These are phyloP conservation scores for Lasius platythorax DNA, from an alignment of 2,888 invertebrate species.

Conservation along the genomic window DNA sequence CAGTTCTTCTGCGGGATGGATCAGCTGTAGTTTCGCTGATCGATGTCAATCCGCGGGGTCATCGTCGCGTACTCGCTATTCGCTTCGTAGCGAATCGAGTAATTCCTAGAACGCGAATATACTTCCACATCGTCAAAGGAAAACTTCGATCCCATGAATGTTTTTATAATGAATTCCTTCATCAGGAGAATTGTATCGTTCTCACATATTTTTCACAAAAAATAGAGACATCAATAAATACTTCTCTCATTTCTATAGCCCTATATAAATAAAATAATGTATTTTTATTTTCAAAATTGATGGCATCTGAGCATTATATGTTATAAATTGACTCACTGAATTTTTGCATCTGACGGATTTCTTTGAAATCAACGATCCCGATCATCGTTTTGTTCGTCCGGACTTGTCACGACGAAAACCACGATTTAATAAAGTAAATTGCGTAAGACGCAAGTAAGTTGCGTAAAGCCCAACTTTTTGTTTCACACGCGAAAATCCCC, in stretches of 20 bases:
- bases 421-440: background rate
- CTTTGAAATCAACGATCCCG: slow-evolving; percentile 53
- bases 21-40: slow-evolving; percentile 77
- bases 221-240: background rate
- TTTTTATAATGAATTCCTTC: background rate
- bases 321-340: background rate
- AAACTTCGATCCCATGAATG: background rate
- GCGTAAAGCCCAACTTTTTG: background rate
- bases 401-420: slow-evolving; percentile 28
- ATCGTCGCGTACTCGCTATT: slow-evolving; percentile 70
- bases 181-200: background rate
- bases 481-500: slow-evolving; percentile 8
- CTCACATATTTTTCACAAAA: background rate
- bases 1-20: slow-evolving; percentile 61
- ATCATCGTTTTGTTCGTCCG: background rate
- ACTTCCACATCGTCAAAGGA: background rate
- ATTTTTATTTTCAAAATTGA: background rate
- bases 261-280: slow-evolving; percentile 1
- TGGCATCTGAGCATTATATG: background rate
- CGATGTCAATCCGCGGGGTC: slow-evolving; percentile 82
- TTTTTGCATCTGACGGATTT: slow-evolving; percentile 19
- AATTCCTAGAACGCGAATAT: slow-evolving; percentile 44
- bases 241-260: background rate
- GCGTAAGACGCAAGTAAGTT: too few relatives aligned
- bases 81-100: slow-evolving; percentile 65